Conservation (phyloP, 2,888 invertebrate species). For the Fragum fragum region DNA sequence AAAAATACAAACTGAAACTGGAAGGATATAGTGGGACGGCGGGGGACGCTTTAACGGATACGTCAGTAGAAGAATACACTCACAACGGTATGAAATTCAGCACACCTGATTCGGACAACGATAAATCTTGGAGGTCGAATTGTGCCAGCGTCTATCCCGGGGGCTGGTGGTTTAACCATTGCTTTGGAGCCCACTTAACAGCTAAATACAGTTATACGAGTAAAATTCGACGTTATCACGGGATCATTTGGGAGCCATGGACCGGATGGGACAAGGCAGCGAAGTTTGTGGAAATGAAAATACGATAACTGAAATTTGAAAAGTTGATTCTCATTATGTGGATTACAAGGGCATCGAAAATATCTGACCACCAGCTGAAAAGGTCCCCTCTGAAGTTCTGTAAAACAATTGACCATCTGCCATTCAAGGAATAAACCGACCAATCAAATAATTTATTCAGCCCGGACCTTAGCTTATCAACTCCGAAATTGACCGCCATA, state of each 20-base stretch:
- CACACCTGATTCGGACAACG: slow-evolving; percentile 13
- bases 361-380: no score
- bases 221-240: not conserved
- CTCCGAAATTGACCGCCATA: no score
- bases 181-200: not conserved
- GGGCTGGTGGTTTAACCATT: slow-evolving; percentile 2
- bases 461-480: no score
- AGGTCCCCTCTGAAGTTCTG: no score
- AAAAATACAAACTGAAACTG: not conserved
- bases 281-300: slow-evolving; percentile 13
- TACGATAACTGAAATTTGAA: no score
- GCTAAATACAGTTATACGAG: not conserved
- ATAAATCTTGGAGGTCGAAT: not conserved
- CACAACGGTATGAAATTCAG: not conserved
- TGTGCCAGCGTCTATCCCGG: not conserved
- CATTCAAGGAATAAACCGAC: no score
- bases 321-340: no score
- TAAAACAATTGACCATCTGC: no score
- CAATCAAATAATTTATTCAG: no score
- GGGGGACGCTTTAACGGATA: not conserved
- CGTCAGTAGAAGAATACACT: no score
- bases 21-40: not conserved
- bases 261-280: not conserved
- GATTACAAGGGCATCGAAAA: no score
- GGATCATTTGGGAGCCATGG: not conserved